A percentile compares a stretch with the other conserved stretches of the same genome.
Evolutionary conservation across 64 coral and sea anemone genomes (phyloP).

Genomic region (Montipora cactus): DNA sequence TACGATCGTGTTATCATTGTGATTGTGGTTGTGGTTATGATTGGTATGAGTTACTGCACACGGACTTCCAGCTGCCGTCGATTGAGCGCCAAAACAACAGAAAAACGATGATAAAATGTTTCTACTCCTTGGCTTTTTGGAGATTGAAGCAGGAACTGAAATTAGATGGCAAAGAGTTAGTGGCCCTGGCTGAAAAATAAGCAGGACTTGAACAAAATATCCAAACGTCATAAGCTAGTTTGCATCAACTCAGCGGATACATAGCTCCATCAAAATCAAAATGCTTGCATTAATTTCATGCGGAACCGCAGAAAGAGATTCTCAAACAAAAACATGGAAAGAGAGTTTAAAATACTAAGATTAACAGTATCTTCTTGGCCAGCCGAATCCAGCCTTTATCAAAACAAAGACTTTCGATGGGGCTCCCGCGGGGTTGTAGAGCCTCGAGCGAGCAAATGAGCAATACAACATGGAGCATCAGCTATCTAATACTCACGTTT

Average conservation of each 20-base stretch:
- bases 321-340: neutral
- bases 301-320: neutral
- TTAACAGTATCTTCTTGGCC: neutral
- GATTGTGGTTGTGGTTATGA: constrained; percentile 67
- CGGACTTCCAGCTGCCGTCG: constrained; percentile 75
- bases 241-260: neutral
- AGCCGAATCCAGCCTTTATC: neutral
- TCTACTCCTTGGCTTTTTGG: constrained; percentile 87
- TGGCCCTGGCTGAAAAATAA: neutral
- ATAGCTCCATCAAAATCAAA: neutral
- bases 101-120: constrained; percentile 98
- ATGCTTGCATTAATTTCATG: constrained; percentile 16
- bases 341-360: neutral
- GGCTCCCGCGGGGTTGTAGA: constrained; percentile 34
- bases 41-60: constrained; percentile 84
- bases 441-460: constrained; percentile 51
- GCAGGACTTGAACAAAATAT: neutral
- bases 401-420: constrained; percentile 11
- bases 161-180: constrained; percentile 7
- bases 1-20: constrained; percentile 82
- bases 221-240: constrained; percentile 5
- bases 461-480: constrained; percentile 43
- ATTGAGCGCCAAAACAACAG: constrained; percentile 96
- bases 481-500: constrained; percentile 71
- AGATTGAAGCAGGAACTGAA: constrained; percentile 80